Evolutionary conservation across 2,797 vertebrate species (phyloP).

Genomic region (Sebastes iracundus): DNA sequence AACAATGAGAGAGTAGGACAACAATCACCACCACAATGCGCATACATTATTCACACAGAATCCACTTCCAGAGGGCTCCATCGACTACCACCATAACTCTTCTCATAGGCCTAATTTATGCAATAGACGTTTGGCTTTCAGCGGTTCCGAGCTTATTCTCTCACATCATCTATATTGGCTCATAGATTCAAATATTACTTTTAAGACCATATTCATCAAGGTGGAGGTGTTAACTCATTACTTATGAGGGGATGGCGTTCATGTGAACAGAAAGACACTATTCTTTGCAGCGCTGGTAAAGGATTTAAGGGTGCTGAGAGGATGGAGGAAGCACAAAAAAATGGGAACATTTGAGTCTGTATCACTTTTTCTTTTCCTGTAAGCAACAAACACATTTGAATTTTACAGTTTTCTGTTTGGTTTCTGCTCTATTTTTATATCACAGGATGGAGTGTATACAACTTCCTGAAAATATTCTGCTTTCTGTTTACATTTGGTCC

Average conservation of each 20-base stretch:
- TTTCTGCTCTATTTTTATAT: background rate
- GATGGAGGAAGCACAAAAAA: constrained; percentile 4
- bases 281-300: constrained; percentile 16
- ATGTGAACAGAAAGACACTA: constrained; percentile 13
- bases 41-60: constrained; percentile 54
- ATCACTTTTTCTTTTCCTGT: background rate
- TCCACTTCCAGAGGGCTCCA: constrained; percentile 35
- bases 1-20: constrained; percentile 64
- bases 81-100: constrained; percentile 52
- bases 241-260: constrained; percentile 33
- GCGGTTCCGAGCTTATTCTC: constrained; percentile 19
- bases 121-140: constrained; percentile 27
- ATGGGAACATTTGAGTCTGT: background rate
- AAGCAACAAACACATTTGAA: background rate
- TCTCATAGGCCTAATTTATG: constrained; percentile 43
- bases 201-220: constrained; percentile 57
- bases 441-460: background rate
- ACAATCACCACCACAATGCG: constrained; percentile 44
- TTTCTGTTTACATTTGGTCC: background rate
- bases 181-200: constrained; percentile 53
- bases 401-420: background rate
- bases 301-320: constrained; percentile 5
- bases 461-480: background rate
- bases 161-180: constrained; percentile 53
- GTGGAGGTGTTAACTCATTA: constrained; percentile 37